phyloP scores from a whole-genome alignment of 2,113 vertebrate genomes.

The Climacteris rufus region DNA sequence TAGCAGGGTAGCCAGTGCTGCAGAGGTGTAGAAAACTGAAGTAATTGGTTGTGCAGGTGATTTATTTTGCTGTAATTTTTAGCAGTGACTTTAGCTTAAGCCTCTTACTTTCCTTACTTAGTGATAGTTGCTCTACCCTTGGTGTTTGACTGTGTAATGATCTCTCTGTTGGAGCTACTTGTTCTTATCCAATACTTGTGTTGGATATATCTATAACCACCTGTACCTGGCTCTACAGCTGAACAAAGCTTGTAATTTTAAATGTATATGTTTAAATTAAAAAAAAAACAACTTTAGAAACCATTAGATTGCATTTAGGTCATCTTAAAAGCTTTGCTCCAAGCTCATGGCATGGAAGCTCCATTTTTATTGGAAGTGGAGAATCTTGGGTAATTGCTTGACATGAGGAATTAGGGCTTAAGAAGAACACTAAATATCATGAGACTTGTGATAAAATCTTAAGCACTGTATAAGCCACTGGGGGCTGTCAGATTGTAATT shows the following conservation, averaged over 20 bases:
- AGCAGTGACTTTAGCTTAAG: not conserved
- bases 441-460: constrained; percentile 30
- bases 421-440: not conserved
- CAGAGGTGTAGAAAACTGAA: not conserved
- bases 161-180: not conserved
- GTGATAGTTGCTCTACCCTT: not conserved
- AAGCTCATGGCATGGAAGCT: not conserved
- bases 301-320: not conserved
- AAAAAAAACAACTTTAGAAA: not conserved
- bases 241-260: not conserved
- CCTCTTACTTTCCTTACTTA: not conserved
- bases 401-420: not conserved
- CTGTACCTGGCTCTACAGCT: not conserved
- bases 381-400: not conserved
- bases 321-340: not conserved
- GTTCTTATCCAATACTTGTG: not conserved
- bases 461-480: not conserved
- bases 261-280: not conserved
- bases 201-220: not conserved
- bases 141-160: not conserved
- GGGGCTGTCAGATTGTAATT: constrained; percentile 5
- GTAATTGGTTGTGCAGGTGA: not conserved
- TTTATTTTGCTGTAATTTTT: not conserved
- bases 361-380: not conserved
- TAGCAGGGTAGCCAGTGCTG: not conserved